Percentiles rank a stretch among this genome's conserved stretches.
Conservation (phyloP, 1,140 invertebrate genomes). For the Dufourea novaeangliae region DNA sequence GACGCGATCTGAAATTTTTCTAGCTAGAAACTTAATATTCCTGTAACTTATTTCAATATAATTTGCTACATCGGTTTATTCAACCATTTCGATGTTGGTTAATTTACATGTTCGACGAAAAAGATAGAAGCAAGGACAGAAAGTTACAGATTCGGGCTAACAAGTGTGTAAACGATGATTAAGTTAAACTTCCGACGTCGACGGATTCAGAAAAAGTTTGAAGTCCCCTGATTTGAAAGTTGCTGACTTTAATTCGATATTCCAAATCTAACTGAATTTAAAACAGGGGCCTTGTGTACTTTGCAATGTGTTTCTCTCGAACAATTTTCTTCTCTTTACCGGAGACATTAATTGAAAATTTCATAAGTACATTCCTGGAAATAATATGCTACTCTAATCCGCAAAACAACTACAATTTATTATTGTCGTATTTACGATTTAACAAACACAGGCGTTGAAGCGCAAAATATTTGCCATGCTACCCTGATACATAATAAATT, state of each 20-base stretch:
- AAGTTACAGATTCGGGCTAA: neutral
- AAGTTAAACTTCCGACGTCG: neutral
- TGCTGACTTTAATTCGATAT: neutral
- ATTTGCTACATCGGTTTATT: neutral
- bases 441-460: too few species aligned
- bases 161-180: neutral
- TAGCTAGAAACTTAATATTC: too few species aligned
- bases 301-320: too few species aligned
- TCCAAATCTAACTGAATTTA: neutral
- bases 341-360: too few species aligned
- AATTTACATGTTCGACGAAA: neutral
- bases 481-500: too few species aligned
- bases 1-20: too few species aligned
- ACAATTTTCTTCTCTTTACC: too few species aligned
- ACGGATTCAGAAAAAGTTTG: neutral
- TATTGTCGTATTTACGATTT: too few species aligned
- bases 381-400: too few species aligned
- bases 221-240: neutral
- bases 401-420: too few species aligned
- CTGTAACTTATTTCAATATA: neutral
- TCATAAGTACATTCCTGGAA: too few species aligned
- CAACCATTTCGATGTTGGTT: neutral
- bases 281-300: neutral
- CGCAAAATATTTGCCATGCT: too few species aligned
- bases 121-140: neutral